Evolutionary conservation across 2,888 invertebrate species (phyloP).

Genomic region (Watsonalla binaria): DNA sequence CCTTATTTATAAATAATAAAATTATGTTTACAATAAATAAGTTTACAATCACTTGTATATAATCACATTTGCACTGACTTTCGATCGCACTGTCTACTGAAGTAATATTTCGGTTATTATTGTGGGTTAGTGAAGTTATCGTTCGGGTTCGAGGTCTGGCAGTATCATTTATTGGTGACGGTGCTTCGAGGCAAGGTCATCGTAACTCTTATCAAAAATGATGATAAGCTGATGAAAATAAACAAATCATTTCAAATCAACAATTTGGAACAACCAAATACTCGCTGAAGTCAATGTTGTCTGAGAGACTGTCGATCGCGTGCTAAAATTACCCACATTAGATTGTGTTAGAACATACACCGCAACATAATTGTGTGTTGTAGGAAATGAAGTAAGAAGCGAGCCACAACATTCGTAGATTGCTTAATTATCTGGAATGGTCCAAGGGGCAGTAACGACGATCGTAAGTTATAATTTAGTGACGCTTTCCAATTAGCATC

Average conservation of each 20-base stretch:
- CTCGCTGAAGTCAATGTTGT: background rate
- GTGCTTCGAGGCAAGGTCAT: constrained; percentile 24
- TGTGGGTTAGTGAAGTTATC: constrained; percentile 21
- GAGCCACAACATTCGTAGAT: background rate
- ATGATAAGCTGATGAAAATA: no score
- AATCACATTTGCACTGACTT: constrained; percentile 64
- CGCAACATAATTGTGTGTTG: background rate
- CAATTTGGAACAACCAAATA: background rate
- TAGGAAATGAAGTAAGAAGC: background rate
- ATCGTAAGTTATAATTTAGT: background rate
- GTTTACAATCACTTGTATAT: constrained; percentile 57
- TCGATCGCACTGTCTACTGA: constrained; percentile 47
- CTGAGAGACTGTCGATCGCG: no score
- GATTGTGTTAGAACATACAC: no score
- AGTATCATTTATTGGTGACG: constrained; percentile 24
- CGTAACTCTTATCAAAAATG: constrained; percentile 1
- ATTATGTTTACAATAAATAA: constrained; percentile 50
- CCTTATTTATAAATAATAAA: constrained; percentile 32
- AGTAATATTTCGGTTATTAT: constrained; percentile 18
- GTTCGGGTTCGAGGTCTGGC: constrained; percentile 20
- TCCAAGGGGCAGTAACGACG: background rate
- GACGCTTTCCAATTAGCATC: background rate
- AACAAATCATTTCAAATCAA: no score
- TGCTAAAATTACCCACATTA: no score
- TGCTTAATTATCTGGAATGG: background rate